phyloP scores from a whole-genome alignment of 2,113 vertebrate species.

The Apistogramma diplotaenia region DNA sequence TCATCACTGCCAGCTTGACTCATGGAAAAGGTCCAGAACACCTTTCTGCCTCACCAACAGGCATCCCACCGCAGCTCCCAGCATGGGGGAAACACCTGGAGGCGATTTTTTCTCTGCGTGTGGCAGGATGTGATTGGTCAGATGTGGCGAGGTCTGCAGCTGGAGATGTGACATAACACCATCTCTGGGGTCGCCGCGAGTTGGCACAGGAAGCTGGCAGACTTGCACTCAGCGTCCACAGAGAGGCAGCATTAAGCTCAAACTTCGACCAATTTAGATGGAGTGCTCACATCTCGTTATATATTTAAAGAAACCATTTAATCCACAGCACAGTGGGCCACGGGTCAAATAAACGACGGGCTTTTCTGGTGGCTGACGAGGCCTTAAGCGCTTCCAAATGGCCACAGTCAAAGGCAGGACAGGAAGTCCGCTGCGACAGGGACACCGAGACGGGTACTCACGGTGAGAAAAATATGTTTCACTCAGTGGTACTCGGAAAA shows the following conservation, averaged over 20 bases:
- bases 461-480: neutral
- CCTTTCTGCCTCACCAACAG: conserved; percentile 1
- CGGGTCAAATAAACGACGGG: neutral
- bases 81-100: conserved; percentile 27
- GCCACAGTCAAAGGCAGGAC: neutral
- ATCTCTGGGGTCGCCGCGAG: conserved; percentile 8
- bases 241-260: conserved; percentile 18
- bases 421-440: neutral
- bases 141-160: conserved; percentile 30
- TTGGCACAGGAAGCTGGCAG: conserved; percentile 20
- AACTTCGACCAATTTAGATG: neutral
- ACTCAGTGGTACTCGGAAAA: neutral
- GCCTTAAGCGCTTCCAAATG: neutral
- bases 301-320: neutral
- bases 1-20: conserved; percentile 54
- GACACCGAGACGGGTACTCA: neutral
- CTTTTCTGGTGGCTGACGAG: neutral
- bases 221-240: neutral
- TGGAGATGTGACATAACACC: conserved; percentile 40
- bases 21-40: conserved; percentile 29
- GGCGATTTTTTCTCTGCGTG: conserved; percentile 21
- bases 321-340: neutral
- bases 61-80: conserved; percentile 9
- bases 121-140: conserved; percentile 34
- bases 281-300: neutral